A percentile compares a stretch with the other conserved stretches of the same genome.
phyloP scores from a whole-genome alignment of 2,113 vertebrate species.

The Clarias macrocephalus region DNA sequence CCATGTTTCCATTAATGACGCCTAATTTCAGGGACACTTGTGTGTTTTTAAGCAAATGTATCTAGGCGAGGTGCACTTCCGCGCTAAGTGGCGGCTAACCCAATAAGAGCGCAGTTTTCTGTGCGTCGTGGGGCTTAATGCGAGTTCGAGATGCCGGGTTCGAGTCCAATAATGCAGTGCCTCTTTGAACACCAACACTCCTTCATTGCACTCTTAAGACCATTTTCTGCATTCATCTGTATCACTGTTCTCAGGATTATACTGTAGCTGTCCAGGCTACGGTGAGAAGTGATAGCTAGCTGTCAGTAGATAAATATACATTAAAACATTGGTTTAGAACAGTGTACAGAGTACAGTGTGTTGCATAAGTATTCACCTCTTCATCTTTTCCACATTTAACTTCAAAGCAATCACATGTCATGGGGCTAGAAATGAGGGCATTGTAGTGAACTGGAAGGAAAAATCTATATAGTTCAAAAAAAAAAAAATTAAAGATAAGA shows the following conservation, averaged over 20 bases:
- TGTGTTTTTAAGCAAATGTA: constrained; percentile 76
- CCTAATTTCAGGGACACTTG: constrained; percentile 73
- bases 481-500: background rate
- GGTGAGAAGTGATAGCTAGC: constrained; percentile 24
- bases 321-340: background rate
- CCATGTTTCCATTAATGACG: constrained; percentile 70
- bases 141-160: constrained; percentile 63
- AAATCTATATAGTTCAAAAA: background rate
- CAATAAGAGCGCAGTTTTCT: constrained; percentile 69
- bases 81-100: constrained; percentile 75
- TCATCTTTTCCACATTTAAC: background rate
- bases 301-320: constrained; percentile 18
- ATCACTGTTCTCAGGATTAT: constrained; percentile 40
- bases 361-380: background rate
- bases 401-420: background rate
- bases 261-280: constrained; percentile 46
- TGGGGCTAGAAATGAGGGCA: no score
- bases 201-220: constrained; percentile 54
- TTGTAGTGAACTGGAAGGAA: background rate
- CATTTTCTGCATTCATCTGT: constrained; percentile 57
- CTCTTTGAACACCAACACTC: constrained; percentile 30
- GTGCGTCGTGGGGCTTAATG: constrained; percentile 71
- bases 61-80: constrained; percentile 58
- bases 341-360: background rate
- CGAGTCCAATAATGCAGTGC: constrained; percentile 61